Base-by-base conservation (phyloP, 1,140 invertebrate species). In the Limonius californicus region DNA sequence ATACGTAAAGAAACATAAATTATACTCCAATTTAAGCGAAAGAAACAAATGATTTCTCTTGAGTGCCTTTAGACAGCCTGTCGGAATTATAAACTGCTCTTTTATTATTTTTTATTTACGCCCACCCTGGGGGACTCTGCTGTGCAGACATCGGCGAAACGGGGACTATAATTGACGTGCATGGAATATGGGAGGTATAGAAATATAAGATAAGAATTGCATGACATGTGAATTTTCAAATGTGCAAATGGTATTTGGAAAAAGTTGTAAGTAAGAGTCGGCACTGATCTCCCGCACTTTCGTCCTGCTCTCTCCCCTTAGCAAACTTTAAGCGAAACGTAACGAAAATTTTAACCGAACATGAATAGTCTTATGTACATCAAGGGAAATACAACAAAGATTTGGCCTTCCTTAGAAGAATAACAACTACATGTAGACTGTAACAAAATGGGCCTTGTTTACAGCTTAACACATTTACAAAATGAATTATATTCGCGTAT, bases 371-470 rank as follows among this genome's bases (percentile, higher is more conserved):
- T 74, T 74, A 73, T 74, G 72, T 72, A 74, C 72, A 74, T 74
- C 72, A 70, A 65, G 72, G 72, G 72, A 74, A 74, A 74, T 74
- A 72, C 68, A 65, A 70, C 69, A 73, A 72, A 74, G 72, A 74
- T 74, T 74, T 74, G 42, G 39, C 15, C 39, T 62, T 58, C 45
- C 55, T 62, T 54, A 20, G 23, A 62, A 19, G 15, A 23, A 42
- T 47, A 61, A 54, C 59, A 61, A 61, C 59, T 45, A 20, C 21
- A 59, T 50, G 58, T 61, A 61, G 53, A 61, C 18, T 61, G 30
- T 32, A 56, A 61, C 32, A 61, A 61, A 45, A 39, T 54, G 19
- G 19, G 18, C 54, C 43, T 35, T 58, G 61, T 62, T 62, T 62
- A 54, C 68, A 59, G 70, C 72, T 74, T 74, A 74, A 72, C 72